A percentile compares a stretch with the other conserved stretches of the same genome.
Conservation (phyloP, 2,888 invertebrate genomes). For the Oscheius sp. region DNA sequence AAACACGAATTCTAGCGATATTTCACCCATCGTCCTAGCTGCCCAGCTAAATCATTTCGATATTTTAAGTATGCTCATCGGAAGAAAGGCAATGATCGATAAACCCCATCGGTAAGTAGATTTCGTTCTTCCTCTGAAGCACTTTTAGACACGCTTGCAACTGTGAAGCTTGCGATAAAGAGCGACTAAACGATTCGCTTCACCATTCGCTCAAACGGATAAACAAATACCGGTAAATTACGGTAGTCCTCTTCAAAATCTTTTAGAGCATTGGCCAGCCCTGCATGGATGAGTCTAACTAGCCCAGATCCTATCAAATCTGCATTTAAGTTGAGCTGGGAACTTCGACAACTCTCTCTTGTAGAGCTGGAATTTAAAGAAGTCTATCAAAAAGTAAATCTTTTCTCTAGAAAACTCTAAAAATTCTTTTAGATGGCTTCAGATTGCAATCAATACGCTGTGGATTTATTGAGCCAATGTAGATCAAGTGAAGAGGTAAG, state of each 20-base stretch:
- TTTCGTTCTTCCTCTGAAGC: neutral
- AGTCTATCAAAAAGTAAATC: constrained; percentile 56
- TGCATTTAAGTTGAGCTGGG: constrained; percentile 74
- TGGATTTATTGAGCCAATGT: constrained; percentile 75
- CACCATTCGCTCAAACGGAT: constrained; percentile 73
- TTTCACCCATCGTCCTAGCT: constrained; percentile 66
- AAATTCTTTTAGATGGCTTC: constrained; percentile 71
- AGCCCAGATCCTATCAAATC: constrained; percentile 74
- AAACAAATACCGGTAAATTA: constrained; percentile 70
- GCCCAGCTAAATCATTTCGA: constrained; percentile 74
- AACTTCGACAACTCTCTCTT: constrained; percentile 73
- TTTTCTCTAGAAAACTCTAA: neutral
- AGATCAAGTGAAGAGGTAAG: constrained; percentile 75
- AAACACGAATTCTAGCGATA: constrained; percentile 53
- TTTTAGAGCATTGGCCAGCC: constrained; percentile 74
- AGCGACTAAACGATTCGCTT: constrained; percentile 72
- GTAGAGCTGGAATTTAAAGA: constrained; percentile 75
- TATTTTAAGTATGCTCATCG: constrained; percentile 74
- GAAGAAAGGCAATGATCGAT: constrained; percentile 68
- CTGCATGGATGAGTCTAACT: constrained; percentile 75
- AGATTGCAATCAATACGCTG: constrained; percentile 75
- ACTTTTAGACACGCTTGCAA: constrained; percentile 51
- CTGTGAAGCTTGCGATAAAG: constrained; percentile 55
- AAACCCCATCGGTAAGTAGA: constrained; percentile 62
- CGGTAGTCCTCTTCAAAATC: neutral